Evolutionary conservation across 2,797 vertebrate genomes (phyloP), one percentile per base, ranked within the genome.

Genomic region (Thaleichthys pacificus): DNA sequence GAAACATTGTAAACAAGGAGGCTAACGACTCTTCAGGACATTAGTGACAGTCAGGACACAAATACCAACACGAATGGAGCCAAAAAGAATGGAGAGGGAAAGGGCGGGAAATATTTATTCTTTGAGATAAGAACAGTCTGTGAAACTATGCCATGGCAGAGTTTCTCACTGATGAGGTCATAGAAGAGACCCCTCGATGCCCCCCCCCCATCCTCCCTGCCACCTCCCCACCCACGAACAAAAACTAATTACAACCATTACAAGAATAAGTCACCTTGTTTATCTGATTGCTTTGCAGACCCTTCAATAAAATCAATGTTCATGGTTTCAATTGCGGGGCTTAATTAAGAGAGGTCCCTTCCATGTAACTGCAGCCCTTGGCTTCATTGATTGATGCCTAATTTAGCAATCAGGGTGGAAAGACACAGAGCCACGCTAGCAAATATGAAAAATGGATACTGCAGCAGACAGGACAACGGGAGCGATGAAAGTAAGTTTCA

Each of bases 271-370:
- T 80, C 79, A 79, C 75, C 84, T 82, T 84, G 81, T 88, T 88
- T 87, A 84, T 82, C 74, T 79, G 84, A 83, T 81, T 81, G 82
- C 77, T 83, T 77, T 26, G 72, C 62, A 12, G 61, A 71, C 80
- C 75, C 68, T 75, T 84, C 66, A 38, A 71, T 79, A 68, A 87
- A 90, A 89, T 88, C 85, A 82, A 83, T 89, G 84, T 85, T 64
- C 77, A 82, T 61, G 81, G 74, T 88, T 84, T 80, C 80, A 88
- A 84, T 82, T 84, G 77, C 83, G 85, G 86, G 66, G 68, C 62
- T 81, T 89, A 82, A 87, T 88, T 84, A 85, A 85, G 77, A 85
- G 75, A 61, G 70, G 72, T 69, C 77, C 71, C 77, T 65, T 78
- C 80, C 24, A 4, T 70, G 82, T 82, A 85, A 82, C 79, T 58